phyloP scores from a whole-genome alignment of 2,797 vertebrate species.

The Xiphophorus birchmanni region DNA sequence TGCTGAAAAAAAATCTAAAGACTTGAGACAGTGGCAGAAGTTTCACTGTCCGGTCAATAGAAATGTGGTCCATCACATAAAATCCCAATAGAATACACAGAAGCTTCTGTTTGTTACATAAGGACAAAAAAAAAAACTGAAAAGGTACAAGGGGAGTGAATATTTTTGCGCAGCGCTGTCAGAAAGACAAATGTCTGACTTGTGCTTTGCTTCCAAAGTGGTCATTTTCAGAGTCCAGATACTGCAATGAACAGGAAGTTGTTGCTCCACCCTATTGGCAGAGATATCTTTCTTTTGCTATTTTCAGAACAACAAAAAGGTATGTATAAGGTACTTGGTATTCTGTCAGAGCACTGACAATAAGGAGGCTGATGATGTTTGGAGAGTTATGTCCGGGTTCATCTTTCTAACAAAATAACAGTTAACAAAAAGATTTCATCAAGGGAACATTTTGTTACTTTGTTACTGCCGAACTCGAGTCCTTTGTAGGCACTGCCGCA shows the following conservation, averaged over 20 bases:
- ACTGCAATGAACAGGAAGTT: neutral
- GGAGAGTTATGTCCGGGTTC: conserved; percentile 7
- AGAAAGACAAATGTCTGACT: neutral
- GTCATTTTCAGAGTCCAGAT: neutral
- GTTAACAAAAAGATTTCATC: conserved; percentile 19
- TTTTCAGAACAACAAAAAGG: neutral
- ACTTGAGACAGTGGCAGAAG: neutral
- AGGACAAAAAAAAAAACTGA: neutral
- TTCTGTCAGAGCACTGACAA: conserved; percentile 20
- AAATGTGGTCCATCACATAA: neutral
- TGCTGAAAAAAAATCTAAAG: neutral
- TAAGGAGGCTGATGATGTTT: neutral
- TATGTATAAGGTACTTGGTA: neutral
- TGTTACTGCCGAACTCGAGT: neutral
- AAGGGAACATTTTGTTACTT: conserved; percentile 24
- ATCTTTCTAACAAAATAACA: conserved; percentile 19
- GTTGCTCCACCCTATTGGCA: neutral
- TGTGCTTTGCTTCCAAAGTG: neutral
- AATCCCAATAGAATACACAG: neutral
- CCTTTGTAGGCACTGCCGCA: neutral
- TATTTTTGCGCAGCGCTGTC: neutral
- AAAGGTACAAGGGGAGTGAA: neutral
- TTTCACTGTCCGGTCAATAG: neutral
- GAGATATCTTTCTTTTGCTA: neutral
- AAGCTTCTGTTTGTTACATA: neutral